These are phyloP conservation scores for Rhabditoides inermis DNA, from an alignment of 2,888 invertebrate species.

Conservation along the genomic window DNA sequence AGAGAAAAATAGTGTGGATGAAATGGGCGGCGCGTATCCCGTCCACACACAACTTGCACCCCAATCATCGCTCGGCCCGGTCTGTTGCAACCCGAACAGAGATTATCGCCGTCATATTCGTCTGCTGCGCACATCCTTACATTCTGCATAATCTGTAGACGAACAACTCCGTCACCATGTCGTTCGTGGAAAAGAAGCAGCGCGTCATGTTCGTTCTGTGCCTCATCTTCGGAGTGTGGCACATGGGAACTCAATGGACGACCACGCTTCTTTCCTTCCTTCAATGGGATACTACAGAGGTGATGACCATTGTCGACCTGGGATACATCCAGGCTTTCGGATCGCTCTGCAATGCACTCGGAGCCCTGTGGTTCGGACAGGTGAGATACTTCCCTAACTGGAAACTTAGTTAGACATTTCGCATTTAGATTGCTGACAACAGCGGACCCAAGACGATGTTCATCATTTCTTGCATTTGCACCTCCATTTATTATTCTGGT, in stretches of 20 bases:
- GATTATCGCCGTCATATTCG: too few species aligned
- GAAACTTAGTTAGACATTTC: not conserved
- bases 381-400: slow-evolving; percentile 5
- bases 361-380: slow-evolving; percentile 48
- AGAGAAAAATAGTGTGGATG: too few species aligned
- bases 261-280: slow-evolving; percentile 50
- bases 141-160: too few species aligned
- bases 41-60: too few species aligned
- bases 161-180: slow-evolving; percentile 17
- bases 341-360: slow-evolving; percentile 47
- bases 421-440: slow-evolving; percentile 41
- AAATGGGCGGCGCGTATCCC: too few species aligned
- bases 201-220: slow-evolving; percentile 41
- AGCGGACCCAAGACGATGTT: slow-evolving; percentile 49
- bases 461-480: slow-evolving; percentile 40
- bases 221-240: slow-evolving; percentile 50
- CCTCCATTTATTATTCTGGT: slow-evolving; percentile 48
- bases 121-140: too few species aligned
- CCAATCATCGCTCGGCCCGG: too few species aligned
- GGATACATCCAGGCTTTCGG: slow-evolving; percentile 52
- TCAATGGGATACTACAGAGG: slow-evolving; percentile 50
- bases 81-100: too few species aligned
- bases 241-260: slow-evolving; percentile 51
- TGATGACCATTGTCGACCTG: slow-evolving; percentile 49
- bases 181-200: slow-evolving; percentile 40